Base-by-base conservation (phyloP, 2,113 vertebrate genomes). In the Vulpes vulpes region DNA sequence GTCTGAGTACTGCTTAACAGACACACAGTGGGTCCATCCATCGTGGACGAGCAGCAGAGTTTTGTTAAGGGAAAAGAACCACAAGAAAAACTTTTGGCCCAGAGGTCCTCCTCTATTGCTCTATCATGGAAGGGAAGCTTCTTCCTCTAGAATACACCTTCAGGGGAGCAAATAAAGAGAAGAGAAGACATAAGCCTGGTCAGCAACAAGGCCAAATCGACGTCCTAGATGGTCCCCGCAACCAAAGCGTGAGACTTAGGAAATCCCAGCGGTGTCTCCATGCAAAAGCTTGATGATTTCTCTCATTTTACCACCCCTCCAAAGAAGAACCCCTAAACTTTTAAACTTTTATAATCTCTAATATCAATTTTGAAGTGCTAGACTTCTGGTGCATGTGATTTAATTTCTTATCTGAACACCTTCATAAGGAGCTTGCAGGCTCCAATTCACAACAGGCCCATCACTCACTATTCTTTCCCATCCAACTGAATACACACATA, bases 311-410 rank as follows among this genome's bases (percentile, higher is more conserved):
- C 6, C 15, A 15, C 49, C n/a, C 55, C 6, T 3, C 32, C 32
- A 17, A 49, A 60, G 57, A 65, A 57, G 14, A 79, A 51, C 3
- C 17, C 15, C 49, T 1, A 43, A 14, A 32, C n/a, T 78, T 95
- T 85, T 76, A 93, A 90, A 49, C 5, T 8, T 38, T 86, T 51
- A 84, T n/a, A 35, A 79, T 60, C 5, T 69, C 30, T 88, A 69
- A 38, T 53, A 85, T 51, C 65, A 73, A 51, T 8, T 79, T 79
- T 57, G 73, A 97, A 96, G 53, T 64, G 79, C 27, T 86, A 22
- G 59, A 74, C 25, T 69, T 87, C 71, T 78, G 57, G 94, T 62
- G 38, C 2, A n/a, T 51, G 27, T 43, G 57, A 74, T 84, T 96
- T 73, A 89, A 86, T 80, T 82, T 55, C 49, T 43, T 57, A 64